Conservation (phyloP, 2,888 invertebrate species). For the Harmothoe impar region DNA sequence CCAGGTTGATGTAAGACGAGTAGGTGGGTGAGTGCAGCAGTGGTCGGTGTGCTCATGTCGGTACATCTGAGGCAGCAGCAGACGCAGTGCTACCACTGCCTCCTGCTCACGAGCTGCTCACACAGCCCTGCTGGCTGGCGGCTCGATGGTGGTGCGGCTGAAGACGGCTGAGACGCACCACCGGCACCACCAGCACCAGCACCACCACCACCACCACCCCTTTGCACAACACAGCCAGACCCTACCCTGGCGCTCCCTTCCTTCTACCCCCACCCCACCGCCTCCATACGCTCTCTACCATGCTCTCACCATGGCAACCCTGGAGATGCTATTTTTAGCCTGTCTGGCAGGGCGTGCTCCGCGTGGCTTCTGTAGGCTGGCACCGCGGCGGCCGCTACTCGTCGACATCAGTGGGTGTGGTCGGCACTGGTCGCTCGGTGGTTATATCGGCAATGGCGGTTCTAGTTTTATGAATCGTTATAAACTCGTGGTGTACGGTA, state of each 20-base stretch:
- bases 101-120: slow-evolving; percentile 9
- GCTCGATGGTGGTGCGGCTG: neutral
- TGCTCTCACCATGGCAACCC: slow-evolving; percentile 57
- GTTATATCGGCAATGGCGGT: neutral
- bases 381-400: neutral
- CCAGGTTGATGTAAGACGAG: no score
- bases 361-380: slow-evolving; percentile 18
- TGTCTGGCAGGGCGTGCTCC: slow-evolving; percentile 43
- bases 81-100: neutral
- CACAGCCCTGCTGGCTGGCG: neutral
- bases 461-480: no score
- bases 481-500: no score
- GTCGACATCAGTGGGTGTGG: slow-evolving; percentile 27
- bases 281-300: neutral
- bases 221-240: neutral
- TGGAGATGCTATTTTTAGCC: slow-evolving; percentile 59
- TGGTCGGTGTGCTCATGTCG: neutral
- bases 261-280: neutral
- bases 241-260: neutral
- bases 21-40: neutral
- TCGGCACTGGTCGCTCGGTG: slow-evolving; percentile 5
- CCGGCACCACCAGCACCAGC: slow-evolving; percentile 2
- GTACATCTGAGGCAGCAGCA: neutral
- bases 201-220: slow-evolving; percentile 7
- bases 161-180: slow-evolving; percentile 1